Evolutionary conservation across 92 coral and sea anemone species (phyloP).

Genomic region (Zoanthus sansibaricus): DNA sequence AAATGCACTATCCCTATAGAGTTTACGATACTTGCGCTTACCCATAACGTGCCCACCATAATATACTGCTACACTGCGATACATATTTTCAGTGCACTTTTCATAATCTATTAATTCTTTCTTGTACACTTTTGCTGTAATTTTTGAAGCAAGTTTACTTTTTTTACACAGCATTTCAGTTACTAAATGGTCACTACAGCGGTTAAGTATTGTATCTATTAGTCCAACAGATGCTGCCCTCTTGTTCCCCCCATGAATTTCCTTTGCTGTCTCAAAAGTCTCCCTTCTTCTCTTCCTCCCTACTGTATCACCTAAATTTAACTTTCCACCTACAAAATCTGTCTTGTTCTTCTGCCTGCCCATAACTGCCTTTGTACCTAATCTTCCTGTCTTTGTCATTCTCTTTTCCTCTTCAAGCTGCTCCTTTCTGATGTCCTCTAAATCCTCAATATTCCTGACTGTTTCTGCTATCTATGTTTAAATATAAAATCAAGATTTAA

Average conservation of each 20-base stretch:
- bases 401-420: neutral
- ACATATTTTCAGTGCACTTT: neutral
- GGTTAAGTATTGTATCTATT: conserved; percentile 37
- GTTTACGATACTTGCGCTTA: conserved; percentile 9
- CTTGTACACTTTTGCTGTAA: neutral
- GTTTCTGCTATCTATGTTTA: neutral
- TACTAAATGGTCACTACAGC: neutral
- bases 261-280: conserved; percentile 47
- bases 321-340: neutral
- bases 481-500: neutral
- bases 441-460: neutral
- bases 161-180: neutral
- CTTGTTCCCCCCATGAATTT: conserved; percentile 54
- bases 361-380: neutral
- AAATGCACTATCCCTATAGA: neutral
- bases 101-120: neutral
- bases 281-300: conserved; percentile 58
- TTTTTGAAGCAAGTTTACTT: neutral
- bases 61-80: neutral
- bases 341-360: neutral
- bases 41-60: neutral
- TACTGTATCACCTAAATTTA: conserved; percentile 5
- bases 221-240: conserved; percentile 44
- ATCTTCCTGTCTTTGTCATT: neutral
- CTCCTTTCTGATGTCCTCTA: neutral